These are phyloP conservation scores for Tetheella fluctuosa DNA, from an alignment of 2,888 invertebrate species.

Conservation along the genomic window DNA sequence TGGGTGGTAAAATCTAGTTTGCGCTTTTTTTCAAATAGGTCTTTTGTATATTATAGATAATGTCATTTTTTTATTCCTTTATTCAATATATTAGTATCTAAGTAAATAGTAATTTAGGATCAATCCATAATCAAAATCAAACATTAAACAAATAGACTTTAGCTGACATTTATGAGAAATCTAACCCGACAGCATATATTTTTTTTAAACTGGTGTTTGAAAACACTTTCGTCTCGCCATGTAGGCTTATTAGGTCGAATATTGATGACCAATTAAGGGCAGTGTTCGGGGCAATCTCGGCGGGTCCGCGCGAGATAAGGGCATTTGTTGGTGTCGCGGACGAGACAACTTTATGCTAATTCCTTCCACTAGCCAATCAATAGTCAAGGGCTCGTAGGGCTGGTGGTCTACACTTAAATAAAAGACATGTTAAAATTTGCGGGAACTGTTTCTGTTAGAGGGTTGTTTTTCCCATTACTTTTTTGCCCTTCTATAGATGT, in stretches of 20 bases:
- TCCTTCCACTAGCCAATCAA: not conserved
- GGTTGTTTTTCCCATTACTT: too few species aligned
- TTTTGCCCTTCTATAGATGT: too few species aligned
- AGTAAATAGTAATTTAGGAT: too few species aligned
- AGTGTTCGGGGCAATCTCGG: conserved; percentile 72
- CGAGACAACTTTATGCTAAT: conserved; percentile 73
- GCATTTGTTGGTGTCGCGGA: conserved; percentile 70
- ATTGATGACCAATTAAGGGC: conserved; percentile 82
- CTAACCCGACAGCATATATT: not conserved
- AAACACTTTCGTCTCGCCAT: conserved; percentile 42
- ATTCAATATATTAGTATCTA: too few species aligned
- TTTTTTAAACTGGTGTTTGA: conserved; percentile 6
- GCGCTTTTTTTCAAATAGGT: too few species aligned
- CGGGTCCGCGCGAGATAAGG: conserved; percentile 59
- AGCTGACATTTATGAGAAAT: too few species aligned
- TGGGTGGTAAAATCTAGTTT: not conserved
- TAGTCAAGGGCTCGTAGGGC: not conserved
- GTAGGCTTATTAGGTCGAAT: conserved; percentile 63
- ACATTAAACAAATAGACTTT: too few species aligned
- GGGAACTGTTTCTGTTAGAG: not conserved
- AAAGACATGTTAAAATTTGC: conserved; percentile 3
- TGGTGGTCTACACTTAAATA: not conserved
- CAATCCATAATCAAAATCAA: too few species aligned
- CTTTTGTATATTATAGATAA: too few species aligned
- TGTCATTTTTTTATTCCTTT: too few species aligned